Conservation (phyloP, 2,797 vertebrate species). For the Melanotaenia pygmaea region DNA sequence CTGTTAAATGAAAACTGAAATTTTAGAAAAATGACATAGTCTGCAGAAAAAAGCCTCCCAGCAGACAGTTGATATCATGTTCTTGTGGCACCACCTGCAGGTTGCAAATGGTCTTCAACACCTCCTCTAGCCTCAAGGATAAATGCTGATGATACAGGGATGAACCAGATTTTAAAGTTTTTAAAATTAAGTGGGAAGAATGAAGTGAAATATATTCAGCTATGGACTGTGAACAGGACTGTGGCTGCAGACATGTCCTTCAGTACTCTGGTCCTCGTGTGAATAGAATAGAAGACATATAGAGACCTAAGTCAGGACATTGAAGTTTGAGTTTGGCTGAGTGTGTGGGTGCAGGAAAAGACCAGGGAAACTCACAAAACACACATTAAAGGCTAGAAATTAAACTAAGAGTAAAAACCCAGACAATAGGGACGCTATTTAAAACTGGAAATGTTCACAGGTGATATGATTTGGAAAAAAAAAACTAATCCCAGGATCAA, state of each 20-base stretch:
- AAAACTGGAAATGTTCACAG: no score
- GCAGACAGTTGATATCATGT: conserved; percentile 3
- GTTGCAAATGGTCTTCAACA: not conserved
- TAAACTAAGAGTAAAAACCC: no score
- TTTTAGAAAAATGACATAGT: not conserved
- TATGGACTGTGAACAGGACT: not conserved
- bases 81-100: conserved; percentile 59
- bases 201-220: not conserved
- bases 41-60: not conserved
- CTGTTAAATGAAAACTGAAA: not conserved
- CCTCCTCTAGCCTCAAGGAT: not conserved
- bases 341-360: no score
- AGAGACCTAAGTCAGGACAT: no score
- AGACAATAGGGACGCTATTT: no score
- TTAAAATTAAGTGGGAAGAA: not conserved
- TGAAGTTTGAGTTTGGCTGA: no score
- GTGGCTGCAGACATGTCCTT: not conserved
- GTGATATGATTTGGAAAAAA: no score
- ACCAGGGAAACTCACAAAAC: no score
- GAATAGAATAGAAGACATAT: not conserved
- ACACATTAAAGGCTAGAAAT: no score
- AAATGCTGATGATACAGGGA: not conserved
- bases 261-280: not conserved
- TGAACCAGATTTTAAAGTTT: not conserved
- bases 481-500: no score